Base-by-base conservation (phyloP, 2,797 vertebrate genomes). In the Geotrypetes seraphini region DNA sequence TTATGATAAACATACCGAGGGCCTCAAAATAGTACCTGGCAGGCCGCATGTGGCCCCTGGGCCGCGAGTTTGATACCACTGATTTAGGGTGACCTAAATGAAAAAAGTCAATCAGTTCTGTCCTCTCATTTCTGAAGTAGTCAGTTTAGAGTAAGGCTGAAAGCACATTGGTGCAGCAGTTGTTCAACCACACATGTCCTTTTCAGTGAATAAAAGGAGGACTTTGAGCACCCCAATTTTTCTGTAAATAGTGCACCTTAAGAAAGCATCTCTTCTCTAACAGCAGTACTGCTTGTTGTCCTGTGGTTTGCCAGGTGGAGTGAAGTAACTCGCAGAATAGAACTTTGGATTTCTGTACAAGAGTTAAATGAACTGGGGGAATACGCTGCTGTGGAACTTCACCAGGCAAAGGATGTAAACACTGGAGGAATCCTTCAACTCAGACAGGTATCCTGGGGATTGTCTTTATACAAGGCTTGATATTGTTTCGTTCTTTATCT, bases 391-490 rank as follows among this genome's bases (percentile, higher is more conserved):
- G 95, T 99, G 38, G 96, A 99, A 43, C 78, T 97, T 23, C 84
- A 90, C 32, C 87, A 89, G 55, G 88, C 79, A 10, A 95, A 89
- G 70, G 93, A 97, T 51, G 74, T 90, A 63, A 92, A 88, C 75
- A 99, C 96, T 0, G 96, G 93, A 8, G 96, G 96, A 3, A 71
- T 96, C 69, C 97, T 97, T 63, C 94, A 97, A 30, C 89, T 99
- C 27, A 76, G 93, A 50, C 94, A 97, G 91, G 95, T 97, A 47
- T 36, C 2, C 43, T n/a, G n/a, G n/a, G n/a, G n/a, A n/a, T n/a
- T n/a, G n/a, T n/a, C n/a, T n/a, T n/a, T n/a, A n/a, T n/a, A n/a
- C n/a, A n/a, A n/a, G n/a, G n/a, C 28, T 36, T 25, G 19, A 12
- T 6, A 9, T 27, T 14, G 16, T 39, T 24, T 16, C 6, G 12